Evolutionary conservation across 2,113 vertebrate genomes (phyloP).

Genomic region (Nothocercus nigrocapillus): DNA sequence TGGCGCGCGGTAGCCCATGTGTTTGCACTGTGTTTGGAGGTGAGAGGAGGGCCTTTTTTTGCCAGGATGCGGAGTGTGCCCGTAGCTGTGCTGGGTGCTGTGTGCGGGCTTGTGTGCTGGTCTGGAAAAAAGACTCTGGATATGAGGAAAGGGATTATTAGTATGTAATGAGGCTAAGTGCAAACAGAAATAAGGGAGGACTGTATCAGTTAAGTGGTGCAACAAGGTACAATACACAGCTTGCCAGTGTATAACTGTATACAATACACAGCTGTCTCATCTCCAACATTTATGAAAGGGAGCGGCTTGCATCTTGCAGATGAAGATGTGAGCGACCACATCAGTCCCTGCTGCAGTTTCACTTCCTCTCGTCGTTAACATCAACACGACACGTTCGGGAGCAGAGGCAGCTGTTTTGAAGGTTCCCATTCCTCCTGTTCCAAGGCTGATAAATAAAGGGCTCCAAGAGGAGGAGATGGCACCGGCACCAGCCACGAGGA

Average conservation of each 20-base stretch:
- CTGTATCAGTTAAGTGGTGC: background rate
- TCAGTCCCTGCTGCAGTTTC: background rate
- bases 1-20: background rate
- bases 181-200: background rate
- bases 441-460: background rate
- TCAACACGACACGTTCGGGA: accelerated
- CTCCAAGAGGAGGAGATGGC: background rate
- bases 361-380: background rate
- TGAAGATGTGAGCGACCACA: background rate
- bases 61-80: background rate
- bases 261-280: background rate
- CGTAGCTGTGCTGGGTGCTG: background rate
- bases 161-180: background rate
- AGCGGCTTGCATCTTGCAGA: background rate
- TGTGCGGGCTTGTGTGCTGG: background rate
- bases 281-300: background rate
- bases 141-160: background rate
- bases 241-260: background rate
- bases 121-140: background rate
- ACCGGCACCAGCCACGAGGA: background rate
- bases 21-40: background rate
- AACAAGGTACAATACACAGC: accelerated
- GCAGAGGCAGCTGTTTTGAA: background rate
- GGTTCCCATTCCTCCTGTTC: background rate
- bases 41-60: background rate